Conservation (phyloP, 2,797 vertebrate genomes). For the Chrosomus eos region DNA sequence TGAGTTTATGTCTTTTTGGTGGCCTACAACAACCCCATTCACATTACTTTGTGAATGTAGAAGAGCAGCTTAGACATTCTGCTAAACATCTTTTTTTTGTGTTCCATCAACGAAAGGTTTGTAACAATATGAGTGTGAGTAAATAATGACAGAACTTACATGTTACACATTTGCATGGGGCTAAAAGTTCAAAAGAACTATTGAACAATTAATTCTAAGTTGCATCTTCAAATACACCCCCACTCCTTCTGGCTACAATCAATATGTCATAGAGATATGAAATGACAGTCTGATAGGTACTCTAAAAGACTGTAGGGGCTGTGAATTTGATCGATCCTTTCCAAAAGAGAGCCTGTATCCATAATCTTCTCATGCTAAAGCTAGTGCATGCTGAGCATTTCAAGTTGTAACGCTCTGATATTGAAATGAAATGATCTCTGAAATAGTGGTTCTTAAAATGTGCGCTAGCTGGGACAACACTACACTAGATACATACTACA, state of each 20-base stretch:
- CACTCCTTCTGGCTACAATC: constrained; percentile 57
- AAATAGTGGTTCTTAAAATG: background rate
- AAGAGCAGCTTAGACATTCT: background rate
- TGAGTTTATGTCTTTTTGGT: no score
- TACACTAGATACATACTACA: background rate
- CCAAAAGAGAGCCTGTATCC: constrained; percentile 41
- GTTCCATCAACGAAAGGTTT: background rate
- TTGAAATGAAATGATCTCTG: constrained; percentile 15
- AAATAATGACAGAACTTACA: background rate
- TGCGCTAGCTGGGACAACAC: no score
- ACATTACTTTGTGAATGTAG: background rate
- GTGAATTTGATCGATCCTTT: constrained; percentile 57
- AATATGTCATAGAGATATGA: constrained; percentile 65
- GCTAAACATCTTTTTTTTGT: background rate
- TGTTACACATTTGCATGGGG: background rate
- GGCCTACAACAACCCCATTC: background rate
- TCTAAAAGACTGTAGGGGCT: constrained; percentile 36
- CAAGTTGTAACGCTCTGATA: constrained; percentile 15
- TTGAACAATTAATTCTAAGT: constrained; percentile 10
- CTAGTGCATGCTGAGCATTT: constrained; percentile 20
- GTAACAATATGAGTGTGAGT: background rate
- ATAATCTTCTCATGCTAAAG: constrained; percentile 37
- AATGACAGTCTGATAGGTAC: constrained; percentile 60
- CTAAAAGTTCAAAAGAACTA: background rate
- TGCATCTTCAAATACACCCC: constrained; percentile 34